Evolutionary conservation across 1,140 invertebrate genomes (phyloP).

Genomic region (Pseudomyrmex flavicornis): DNA sequence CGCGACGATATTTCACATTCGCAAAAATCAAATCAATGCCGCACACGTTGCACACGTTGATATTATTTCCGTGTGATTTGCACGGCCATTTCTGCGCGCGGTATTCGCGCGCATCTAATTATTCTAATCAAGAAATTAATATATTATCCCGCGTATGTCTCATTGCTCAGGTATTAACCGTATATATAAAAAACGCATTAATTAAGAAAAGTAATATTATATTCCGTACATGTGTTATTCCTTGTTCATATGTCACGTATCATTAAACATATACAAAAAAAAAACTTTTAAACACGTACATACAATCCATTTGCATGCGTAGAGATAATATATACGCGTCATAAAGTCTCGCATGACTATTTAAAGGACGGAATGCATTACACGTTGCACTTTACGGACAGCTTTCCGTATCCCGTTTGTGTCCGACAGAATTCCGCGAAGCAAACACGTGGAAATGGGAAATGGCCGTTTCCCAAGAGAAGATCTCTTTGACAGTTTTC

Average conservation of each 20-base stretch:
- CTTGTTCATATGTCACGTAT: not conserved
- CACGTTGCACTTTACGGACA: not conserved
- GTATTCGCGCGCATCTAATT: not conserved
- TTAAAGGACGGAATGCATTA: not conserved
- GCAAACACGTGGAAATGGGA: not conserved
- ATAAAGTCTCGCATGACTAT: not conserved
- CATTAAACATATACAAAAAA: not conserved
- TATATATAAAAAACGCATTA: too few relatives aligned
- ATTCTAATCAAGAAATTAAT: not conserved
- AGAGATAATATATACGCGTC: not conserved
- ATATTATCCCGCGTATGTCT: not conserved
- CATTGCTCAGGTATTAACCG: too few relatives aligned
- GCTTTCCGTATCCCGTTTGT: slow-evolving; percentile 12
- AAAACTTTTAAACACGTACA: not conserved
- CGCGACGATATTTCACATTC: not conserved
- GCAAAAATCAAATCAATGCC: slow-evolving; percentile 24
- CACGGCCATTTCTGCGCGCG: not conserved
- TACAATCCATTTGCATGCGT: not conserved
- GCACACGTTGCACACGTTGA: not conserved
- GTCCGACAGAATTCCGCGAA: slow-evolving; percentile 16
- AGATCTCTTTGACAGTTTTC: slow-evolving; percentile 24
- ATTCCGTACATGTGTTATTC: too few relatives aligned
- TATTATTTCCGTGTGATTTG: not conserved
- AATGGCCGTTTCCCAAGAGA: not conserved
- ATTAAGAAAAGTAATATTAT: too few relatives aligned